Percentiles rank a stretch among this genome's conserved stretches.
Conservation (phyloP, 2,888 invertebrate species). For the Antitype chi region DNA sequence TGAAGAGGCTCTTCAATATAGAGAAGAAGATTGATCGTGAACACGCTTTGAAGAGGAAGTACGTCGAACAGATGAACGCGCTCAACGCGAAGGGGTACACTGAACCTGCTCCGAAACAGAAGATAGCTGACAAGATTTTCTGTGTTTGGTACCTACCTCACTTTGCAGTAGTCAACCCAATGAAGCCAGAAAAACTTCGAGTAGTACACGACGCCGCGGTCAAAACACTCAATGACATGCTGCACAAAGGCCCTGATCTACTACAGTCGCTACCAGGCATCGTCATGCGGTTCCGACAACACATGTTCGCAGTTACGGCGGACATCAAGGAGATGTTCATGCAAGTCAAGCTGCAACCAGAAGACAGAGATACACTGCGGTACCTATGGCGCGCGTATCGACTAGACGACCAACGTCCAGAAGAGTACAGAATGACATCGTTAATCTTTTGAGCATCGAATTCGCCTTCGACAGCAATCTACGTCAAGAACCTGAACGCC, state of each 20-base stretch:
- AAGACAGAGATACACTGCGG: background rate
- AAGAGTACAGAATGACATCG: slow-evolving; percentile 4
- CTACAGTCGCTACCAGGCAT: background rate
- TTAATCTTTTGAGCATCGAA: background rate
- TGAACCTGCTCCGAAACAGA: background rate
- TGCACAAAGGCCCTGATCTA: background rate
- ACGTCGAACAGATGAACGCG: background rate
- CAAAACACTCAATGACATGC: background rate
- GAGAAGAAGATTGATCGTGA: background rate
- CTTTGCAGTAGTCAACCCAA: background rate
- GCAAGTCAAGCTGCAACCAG: background rate
- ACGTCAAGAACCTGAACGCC: slow-evolving; percentile 1
- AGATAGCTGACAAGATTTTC: background rate
- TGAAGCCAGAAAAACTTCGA: no score
- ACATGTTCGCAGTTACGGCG: background rate
- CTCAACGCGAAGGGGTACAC: no score
- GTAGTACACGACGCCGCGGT: background rate
- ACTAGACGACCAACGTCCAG: no score
- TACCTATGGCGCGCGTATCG: background rate
- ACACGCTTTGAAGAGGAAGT: background rate
- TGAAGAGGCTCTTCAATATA: background rate
- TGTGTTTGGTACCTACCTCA: slow-evolving; percentile 8
- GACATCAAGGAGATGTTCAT: slow-evolving; percentile 7
- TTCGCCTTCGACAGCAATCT: background rate
- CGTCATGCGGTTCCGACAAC: background rate